Evolutionary conservation across 2,113 vertebrate species (phyloP), one percentile per base, ranked within the genome.

Genomic region (Mobula birostris): DNA sequence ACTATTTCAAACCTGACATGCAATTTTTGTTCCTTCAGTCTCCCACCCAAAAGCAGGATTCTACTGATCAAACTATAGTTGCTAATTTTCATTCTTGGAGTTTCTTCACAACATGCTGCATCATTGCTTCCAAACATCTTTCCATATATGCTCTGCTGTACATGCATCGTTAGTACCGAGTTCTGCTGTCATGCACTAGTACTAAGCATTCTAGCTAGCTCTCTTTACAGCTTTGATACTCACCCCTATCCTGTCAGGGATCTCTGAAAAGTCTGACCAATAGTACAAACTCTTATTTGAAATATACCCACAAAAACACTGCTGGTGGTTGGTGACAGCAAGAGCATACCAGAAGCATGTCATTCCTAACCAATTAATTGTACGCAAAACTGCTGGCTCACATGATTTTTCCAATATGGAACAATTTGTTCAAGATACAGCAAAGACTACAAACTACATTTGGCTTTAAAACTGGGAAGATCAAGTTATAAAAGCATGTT

Each of bases 211-310:
- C 96, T 95, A 95, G 95, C 97, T 96, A 97, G 95, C 96, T 96
- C 95, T 96, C 96, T 96, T 95, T 96, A 96, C 96, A 97, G 95
- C 96, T 95, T 95, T 97, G 96, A 97, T 97, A 96, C 96, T 97
- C 96, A 95, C 95, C 96, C 95, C 97, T 95, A 95, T 96, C 97
- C 95, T 97, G 97, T 95, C 96, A 96, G 94, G 96, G 95, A 95
- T 96, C 96, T 97, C 97, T 96, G 96, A 96, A 95, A 96, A 97
- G 97, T 97, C 97, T 97, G 95, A 96, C 97, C 95, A 96, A 96
- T 97, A 95, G 97, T 95, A 97, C 56, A 96, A 94, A 95, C 96
- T 92, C 88, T 94, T 94, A 94, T 94, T 94, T 94, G 94, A 78
- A 94, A 77, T 70, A 63, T 17, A 90, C 90, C 85, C 82, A 93